Evolutionary conservation across 2,797 vertebrate species (phyloP).

Genomic region (Molossus alvarezi): DNA sequence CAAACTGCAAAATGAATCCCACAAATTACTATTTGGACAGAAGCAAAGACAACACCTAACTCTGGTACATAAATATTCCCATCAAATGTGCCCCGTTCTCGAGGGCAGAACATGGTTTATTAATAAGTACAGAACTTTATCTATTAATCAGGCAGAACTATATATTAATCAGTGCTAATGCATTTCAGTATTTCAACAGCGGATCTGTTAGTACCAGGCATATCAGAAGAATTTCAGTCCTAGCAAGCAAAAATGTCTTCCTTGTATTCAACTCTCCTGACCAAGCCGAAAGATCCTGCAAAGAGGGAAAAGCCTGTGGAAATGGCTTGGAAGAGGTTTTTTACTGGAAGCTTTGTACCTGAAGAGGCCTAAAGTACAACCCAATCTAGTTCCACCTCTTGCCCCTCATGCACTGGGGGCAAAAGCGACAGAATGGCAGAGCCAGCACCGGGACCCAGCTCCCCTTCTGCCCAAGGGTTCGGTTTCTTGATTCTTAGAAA

Average conservation of each 20-base stretch:
- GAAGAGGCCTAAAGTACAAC: not conserved
- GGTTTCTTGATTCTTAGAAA: not conserved
- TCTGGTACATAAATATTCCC: not conserved
- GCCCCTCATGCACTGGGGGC: too few species aligned
- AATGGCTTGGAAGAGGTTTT: not conserved
- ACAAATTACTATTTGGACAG: not conserved
- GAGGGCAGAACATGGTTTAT: conserved; percentile 12
- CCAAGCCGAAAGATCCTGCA: not conserved
- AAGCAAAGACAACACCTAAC: not conserved
- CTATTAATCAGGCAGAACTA: not conserved
- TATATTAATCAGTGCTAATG: not conserved
- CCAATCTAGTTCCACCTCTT: not conserved
- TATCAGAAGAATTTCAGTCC: not conserved
- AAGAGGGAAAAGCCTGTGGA: not conserved
- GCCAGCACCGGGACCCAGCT: not conserved
- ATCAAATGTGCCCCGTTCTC: not conserved
- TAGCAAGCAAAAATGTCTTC: not conserved
- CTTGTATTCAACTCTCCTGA: not conserved
- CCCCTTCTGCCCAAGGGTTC: not conserved
- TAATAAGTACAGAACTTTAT: not conserved
- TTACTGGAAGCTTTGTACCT: not conserved
- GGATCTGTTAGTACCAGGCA: not conserved
- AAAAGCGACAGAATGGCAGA: not conserved
- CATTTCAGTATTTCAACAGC: not conserved
- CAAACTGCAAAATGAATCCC: not conserved